Evolutionary conservation across 92 coral and sea anemone genomes (phyloP).

Genomic region (Metridium senile): DNA sequence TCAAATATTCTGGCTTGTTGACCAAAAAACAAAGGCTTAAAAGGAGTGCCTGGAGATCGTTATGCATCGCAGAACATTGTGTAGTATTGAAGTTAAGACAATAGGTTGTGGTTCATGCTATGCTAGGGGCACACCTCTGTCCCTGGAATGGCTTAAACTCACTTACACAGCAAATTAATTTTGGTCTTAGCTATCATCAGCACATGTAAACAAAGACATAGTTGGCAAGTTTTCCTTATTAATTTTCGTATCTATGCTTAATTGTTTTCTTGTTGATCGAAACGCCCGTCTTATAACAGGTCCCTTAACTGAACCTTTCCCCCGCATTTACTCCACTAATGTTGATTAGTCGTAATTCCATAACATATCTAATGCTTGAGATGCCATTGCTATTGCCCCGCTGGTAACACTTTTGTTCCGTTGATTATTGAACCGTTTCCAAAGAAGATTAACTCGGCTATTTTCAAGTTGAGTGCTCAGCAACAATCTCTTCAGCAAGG

Average conservation of each 20-base stretch:
- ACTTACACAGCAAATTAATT: slow-evolving; percentile 29
- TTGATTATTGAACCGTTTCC: background rate
- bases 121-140: slow-evolving; percentile 42
- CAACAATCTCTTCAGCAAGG: slow-evolving; percentile 21
- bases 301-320: slow-evolving; percentile 11
- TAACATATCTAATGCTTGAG: slow-evolving; percentile 17
- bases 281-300: slow-evolving; percentile 30
- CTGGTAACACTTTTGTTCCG: slow-evolving; percentile 12
- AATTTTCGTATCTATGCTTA: slow-evolving; percentile 4
- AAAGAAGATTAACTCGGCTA: background rate
- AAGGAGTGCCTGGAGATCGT: slow-evolving; percentile 55
- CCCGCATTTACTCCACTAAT: background rate
- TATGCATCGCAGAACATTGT: slow-evolving; percentile 27
- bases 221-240: slow-evolving; percentile 25
- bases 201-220: slow-evolving; percentile 32
- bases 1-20: slow-evolving; percentile 41
- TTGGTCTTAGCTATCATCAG: slow-evolving; percentile 27
- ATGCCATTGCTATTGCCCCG: slow-evolving; percentile 27
- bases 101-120: slow-evolving; percentile 43
- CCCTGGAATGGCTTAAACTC: slow-evolving; percentile 22
- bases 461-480: slow-evolving; percentile 37
- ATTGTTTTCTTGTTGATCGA: slow-evolving; percentile 2
- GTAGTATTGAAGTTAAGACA: slow-evolving; percentile 24
- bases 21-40: slow-evolving; percentile 25
- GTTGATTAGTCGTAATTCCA: slow-evolving; percentile 20